phyloP scores from a whole-genome alignment of 2,797 vertebrate genomes.

The Iguana delicatissima region DNA sequence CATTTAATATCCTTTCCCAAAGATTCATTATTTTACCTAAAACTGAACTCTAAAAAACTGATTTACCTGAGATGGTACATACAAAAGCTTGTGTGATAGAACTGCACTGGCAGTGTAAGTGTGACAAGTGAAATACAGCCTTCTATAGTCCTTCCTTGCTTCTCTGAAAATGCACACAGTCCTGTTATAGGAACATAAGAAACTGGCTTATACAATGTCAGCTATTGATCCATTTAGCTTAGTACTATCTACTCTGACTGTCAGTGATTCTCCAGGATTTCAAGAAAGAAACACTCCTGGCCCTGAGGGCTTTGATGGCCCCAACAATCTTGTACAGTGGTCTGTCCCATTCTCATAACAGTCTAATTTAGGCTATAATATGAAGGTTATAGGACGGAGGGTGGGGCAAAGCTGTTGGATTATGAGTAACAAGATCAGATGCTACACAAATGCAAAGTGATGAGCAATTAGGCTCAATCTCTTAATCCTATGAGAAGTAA shows the following conservation, averaged over 20 bases:
- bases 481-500: background rate
- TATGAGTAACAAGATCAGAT: background rate
- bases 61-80: background rate
- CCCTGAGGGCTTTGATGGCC: background rate
- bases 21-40: background rate
- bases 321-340: background rate
- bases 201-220: too few relatives aligned
- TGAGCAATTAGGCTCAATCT: background rate
- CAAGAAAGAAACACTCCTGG: background rate
- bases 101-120: background rate
- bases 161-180: too few relatives aligned
- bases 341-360: background rate
- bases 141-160: background rate
- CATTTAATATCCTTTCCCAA: background rate
- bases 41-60: too few relatives aligned
- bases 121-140: background rate
- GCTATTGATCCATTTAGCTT: too few relatives aligned
- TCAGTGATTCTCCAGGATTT: background rate
- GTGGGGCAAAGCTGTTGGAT: background rate
- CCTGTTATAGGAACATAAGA: too few relatives aligned
- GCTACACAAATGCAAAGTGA: too few relatives aligned
- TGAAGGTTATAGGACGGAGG: background rate
- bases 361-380: background rate
- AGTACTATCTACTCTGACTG: background rate
- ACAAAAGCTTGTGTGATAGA: background rate